phyloP scores from a whole-genome alignment of 2,888 invertebrate species.

The Palloptera scutellata region DNA sequence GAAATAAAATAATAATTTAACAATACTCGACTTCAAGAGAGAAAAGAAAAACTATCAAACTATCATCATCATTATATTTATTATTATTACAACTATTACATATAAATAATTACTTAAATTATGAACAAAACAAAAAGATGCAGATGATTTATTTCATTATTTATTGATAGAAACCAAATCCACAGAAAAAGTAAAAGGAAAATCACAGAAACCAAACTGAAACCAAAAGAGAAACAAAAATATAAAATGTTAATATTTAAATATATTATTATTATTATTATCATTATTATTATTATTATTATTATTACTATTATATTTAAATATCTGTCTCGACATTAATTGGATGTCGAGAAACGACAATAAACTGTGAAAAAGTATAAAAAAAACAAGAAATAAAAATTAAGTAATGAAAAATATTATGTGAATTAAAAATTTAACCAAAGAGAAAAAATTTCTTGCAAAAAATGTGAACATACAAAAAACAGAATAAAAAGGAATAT shows the following conservation, averaged over 20 bases:
- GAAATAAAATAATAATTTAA: no score
- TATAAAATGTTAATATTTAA: conserved; percentile 28
- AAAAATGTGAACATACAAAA: conserved; percentile 37
- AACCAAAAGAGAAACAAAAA: conserved; percentile 19
- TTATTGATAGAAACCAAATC: not conserved
- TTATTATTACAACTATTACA: no score
- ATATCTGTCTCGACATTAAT: conserved; percentile 61
- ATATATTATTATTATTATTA: conserved; percentile 31
- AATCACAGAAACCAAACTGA: conserved; percentile 1
- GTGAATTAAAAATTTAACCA: conserved; percentile 23
- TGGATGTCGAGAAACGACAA: conserved; percentile 65
- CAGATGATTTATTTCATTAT: no score
- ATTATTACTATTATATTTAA: conserved; percentile 29
- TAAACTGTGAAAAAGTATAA: conserved; percentile 64
- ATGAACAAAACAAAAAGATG: no score
- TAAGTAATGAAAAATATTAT: conserved; percentile 26
- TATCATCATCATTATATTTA: no score
- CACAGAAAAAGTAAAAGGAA: not conserved
- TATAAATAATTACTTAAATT: no score
- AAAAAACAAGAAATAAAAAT: conserved; percentile 24
- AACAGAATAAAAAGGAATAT: conserved; percentile 26
- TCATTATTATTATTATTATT: conserved; percentile 51
- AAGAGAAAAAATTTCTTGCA: conserved; percentile 34
- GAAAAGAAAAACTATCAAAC: no score
- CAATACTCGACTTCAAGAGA: no score